Evolutionary conservation across 2,888 invertebrate genomes (phyloP), one percentile per base, ranked within the genome.

Genomic region (Anticlea derivata): DNA sequence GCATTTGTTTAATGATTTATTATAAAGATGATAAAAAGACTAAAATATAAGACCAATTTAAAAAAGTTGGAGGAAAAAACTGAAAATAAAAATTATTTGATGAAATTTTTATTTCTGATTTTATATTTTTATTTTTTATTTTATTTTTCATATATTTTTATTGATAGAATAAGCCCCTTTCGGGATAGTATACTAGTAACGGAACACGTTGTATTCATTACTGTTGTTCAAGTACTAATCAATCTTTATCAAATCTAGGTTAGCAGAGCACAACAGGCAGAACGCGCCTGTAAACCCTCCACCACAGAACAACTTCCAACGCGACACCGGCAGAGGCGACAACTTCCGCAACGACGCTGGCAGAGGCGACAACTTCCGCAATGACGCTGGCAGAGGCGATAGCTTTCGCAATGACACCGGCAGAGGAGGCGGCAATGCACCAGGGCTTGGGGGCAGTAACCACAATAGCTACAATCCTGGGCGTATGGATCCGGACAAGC

Each of bases 261-360:
- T 91, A 77, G 87, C 74, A 44, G 91, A 91, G 58, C 86, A 89
- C 75, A 86, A 79, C 60, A 77, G 88, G 50, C 75, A 81, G 51
- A 63, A 71, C 0, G 67, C 67, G 5, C 68, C 68, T 1, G 34
- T 63, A 2, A 77, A 76, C 60, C 75, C 80, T 1, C 65, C 64
- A 3, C 54, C 64, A 2, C 52, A 52, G 38, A 65, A 63, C 44
- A 66, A 65, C 46, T 68, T 68, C 58, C 74, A 46, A 73, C 34
- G 66, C 3, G 63, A 67, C 1, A 66, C 65, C 2, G 66, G 65
- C 37, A 60, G 61, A 34, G 66, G 65, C 20, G 69, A 48, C 6
- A 34, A 20, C 1, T 34, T 34, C 5, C 47, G 47, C 27, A 40
- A 58, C 27, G 57, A 52, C 3, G 40, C 38, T 17, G 66, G 65